A percentile compares a stretch with the other conserved stretches of the same genome.
These are phyloP conservation scores for Rallus limicola DNA, from an alignment of 2,113 vertebrate genomes.

Conservation along the genomic window DNA sequence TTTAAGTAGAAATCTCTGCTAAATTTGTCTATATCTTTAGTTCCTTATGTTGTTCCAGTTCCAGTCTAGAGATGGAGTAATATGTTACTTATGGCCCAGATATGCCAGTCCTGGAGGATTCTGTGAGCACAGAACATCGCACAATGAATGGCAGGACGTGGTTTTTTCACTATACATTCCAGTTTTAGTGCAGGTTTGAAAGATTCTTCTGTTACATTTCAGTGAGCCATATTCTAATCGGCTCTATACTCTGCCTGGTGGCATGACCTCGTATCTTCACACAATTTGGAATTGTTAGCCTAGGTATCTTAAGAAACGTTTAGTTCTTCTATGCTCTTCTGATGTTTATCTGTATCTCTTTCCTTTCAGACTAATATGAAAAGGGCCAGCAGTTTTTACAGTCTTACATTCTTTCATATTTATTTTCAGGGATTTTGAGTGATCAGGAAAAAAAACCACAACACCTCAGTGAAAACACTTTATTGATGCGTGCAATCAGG, in stretches of 20 bases:
- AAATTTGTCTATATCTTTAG: neutral
- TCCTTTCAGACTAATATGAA: neutral
- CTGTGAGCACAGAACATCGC: neutral
- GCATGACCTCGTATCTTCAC: neutral
- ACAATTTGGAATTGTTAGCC: neutral
- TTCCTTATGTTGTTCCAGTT: neutral
- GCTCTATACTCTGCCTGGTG: neutral
- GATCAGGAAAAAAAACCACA: neutral
- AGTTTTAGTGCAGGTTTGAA: neutral
- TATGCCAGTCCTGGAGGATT: neutral
- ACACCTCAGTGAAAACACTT: neutral
- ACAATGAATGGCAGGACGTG: neutral
- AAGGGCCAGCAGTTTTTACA: neutral
- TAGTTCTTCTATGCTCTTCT: neutral
- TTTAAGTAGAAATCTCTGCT: neutral
- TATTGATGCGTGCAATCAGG: neutral
- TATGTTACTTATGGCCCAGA: neutral
- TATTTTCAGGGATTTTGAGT: neutral
- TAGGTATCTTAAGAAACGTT: neutral
- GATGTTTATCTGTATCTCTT: neutral
- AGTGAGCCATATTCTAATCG: neutral
- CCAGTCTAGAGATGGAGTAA: neutral
- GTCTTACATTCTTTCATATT: neutral
- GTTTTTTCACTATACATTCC: neutral
- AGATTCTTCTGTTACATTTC: neutral